These are phyloP conservation scores for Hystrix brachyura DNA, from an alignment of 2,113 vertebrate genomes.

Conservation along the genomic window DNA sequence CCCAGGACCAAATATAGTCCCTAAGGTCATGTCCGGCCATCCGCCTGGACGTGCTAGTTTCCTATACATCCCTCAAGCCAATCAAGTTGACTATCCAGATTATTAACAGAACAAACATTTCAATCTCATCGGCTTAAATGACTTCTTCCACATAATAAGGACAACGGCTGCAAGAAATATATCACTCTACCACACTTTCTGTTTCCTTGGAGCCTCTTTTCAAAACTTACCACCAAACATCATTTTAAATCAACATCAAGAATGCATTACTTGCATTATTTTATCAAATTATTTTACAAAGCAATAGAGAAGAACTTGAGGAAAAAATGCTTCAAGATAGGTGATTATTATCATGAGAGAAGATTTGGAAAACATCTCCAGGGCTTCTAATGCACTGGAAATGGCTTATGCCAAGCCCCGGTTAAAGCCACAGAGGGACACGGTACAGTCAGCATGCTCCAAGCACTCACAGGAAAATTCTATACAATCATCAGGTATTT, in stretches of 20 bases:
- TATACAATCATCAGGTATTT: not conserved
- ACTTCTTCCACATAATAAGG: not conserved
- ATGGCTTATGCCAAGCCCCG: not conserved
- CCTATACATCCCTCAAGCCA: not conserved
- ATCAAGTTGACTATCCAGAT: not conserved
- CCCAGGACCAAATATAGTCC: not conserved
- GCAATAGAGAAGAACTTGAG: not conserved
- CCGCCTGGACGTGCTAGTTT: no score
- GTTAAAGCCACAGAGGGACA: not conserved
- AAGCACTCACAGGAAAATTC: not conserved
- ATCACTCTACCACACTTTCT: not conserved
- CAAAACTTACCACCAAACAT: not conserved
- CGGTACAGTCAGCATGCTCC: rapidly evolving
- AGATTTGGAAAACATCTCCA: not conserved
- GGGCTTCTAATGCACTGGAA: not conserved
- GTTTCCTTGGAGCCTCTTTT: not conserved
- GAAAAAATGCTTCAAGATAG: not conserved
- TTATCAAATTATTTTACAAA: not conserved
- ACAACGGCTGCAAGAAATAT: not conserved
- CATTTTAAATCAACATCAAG: not conserved
- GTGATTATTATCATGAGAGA: not conserved
- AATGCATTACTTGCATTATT: not conserved
- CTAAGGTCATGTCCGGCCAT: not conserved
- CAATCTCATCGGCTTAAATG: not conserved
- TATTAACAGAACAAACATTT: not conserved